Conservation (phyloP, 2,113 vertebrate genomes). For the Fulica atra region DNA sequence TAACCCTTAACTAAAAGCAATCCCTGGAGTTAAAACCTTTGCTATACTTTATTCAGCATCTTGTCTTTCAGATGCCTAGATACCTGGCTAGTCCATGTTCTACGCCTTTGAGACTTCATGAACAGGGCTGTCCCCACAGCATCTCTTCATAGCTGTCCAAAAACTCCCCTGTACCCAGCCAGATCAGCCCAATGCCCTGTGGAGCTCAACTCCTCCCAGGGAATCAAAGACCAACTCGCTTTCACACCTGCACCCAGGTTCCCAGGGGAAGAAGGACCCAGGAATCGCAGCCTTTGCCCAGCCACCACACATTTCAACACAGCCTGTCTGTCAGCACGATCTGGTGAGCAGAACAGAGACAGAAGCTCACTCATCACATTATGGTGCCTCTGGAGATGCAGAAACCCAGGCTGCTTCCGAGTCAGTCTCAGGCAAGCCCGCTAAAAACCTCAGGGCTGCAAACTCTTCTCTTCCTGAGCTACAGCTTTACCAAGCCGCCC, state of each 20-base stretch:
- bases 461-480: not conserved
- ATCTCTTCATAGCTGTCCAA: fast-evolving
- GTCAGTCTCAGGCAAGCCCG: not conserved
- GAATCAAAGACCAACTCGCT: not conserved
- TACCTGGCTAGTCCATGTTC: not conserved
- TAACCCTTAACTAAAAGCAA: not conserved
- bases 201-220: not conserved
- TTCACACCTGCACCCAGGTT: not conserved
- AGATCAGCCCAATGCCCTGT: not conserved
- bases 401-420: not conserved
- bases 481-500: not conserved
- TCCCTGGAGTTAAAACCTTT: not conserved
- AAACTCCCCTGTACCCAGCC: fast-evolving
- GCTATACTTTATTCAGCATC: not conserved
- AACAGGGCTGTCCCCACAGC: too few relatives aligned
- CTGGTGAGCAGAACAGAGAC: not conserved
- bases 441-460: not conserved
- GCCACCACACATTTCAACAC: not conserved
- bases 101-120: not conserved
- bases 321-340: not conserved
- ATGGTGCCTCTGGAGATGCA: not conserved
- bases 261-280: not conserved
- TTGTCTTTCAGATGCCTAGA: not conserved
- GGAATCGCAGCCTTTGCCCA: not conserved
- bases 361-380: not conserved